Conservation (phyloP, 1,140 invertebrate species). For the Drosophila equinoxialis region DNA sequence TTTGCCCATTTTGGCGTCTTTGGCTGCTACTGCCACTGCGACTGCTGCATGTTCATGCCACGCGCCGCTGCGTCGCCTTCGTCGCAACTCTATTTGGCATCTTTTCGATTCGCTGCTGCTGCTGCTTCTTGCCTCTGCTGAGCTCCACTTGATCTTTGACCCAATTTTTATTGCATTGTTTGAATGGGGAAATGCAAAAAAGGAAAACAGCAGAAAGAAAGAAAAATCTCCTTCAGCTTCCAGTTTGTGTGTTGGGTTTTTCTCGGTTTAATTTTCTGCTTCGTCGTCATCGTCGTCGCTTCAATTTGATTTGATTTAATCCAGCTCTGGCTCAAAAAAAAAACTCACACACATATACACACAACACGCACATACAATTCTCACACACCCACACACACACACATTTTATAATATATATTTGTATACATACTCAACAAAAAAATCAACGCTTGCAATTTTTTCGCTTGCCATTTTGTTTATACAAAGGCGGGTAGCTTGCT, state of each 20-base stretch:
- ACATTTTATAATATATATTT: background rate
- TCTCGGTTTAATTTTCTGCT: slow-evolving; percentile 71
- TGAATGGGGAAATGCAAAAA: slow-evolving; percentile 58
- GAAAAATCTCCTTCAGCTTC: slow-evolving; percentile 33
- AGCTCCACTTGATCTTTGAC: slow-evolving; percentile 82
- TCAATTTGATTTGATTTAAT: slow-evolving; percentile 73
- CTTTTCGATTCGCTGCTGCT: slow-evolving; percentile 39
- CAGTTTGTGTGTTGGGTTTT: slow-evolving; percentile 15
- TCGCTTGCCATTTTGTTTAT: slow-evolving; percentile 48
- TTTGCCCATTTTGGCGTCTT: background rate
- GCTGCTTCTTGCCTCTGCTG: slow-evolving; percentile 38
- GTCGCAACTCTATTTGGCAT: slow-evolving; percentile 74
- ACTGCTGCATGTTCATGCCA: slow-evolving; percentile 57
- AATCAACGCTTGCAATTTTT: slow-evolving; percentile 48
- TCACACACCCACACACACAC: background rate
- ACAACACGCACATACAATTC: slow-evolving; percentile 9
- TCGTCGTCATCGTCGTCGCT: slow-evolving; percentile 48
- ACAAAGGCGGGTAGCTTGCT: slow-evolving; percentile 20
- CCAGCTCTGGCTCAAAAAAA: slow-evolving; percentile 23
- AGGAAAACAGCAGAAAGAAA: slow-evolving; percentile 1
- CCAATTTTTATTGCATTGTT: slow-evolving; percentile 80
- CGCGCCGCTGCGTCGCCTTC: slow-evolving; percentile 69
- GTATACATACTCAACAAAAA: slow-evolving; percentile 13
- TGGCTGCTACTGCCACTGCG: slow-evolving; percentile 37
- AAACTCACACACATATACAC: slow-evolving; percentile 14